Evolutionary conservation across 2,797 vertebrate species (phyloP), one percentile per base, ranked within the genome.

Genomic region (Ptychobarbus kaznakovi): DNA sequence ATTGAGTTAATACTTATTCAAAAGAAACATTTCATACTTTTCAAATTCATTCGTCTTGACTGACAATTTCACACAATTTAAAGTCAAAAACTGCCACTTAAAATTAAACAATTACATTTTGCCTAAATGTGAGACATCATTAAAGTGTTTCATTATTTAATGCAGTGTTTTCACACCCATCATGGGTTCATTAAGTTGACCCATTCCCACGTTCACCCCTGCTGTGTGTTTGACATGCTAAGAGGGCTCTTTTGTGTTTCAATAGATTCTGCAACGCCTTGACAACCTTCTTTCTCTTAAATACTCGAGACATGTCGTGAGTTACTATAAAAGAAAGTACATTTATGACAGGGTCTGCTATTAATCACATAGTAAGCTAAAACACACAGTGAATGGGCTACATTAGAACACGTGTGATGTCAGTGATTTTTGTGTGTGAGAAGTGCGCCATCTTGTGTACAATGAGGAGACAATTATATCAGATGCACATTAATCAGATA

Each of bases 381-480:
- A 18, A 35, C 35, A 66, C 28, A 66, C 65, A 15, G 13, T 63
- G 25, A 63, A 28, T 35, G 8, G 15, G 28, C 8, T 35, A 8
- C 32, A 35, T 18, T 35, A 18, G 32, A 10, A 35, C 32, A 35
- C 63, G 32, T 66, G 63, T 66, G 6, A 66, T 2, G 4, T n/a
- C 49, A 42, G 15, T 12, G 25, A 13, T 40, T 16, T 10, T 35
- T 40, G 35, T 61, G 53, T 61, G n/a, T 11, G 72, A n/a, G 15
- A 83, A 77, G 82, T 12, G 46, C 82, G 82, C 73, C 82, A 77
- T 76, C 82, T 83, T 38, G 73, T 68, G 82, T 42, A 42, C 44
- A 42, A 9, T 6, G 4, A n/a, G 8, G 28, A 28, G 53, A 69
- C 40, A 83, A 75, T 63, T 84, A 82, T 7, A 73, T 38, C 85